A percentile compares a stretch with the other conserved stretches of the same genome.
Conservation (phyloP, 2,888 invertebrate genomes). For the Archips xylosteana region DNA sequence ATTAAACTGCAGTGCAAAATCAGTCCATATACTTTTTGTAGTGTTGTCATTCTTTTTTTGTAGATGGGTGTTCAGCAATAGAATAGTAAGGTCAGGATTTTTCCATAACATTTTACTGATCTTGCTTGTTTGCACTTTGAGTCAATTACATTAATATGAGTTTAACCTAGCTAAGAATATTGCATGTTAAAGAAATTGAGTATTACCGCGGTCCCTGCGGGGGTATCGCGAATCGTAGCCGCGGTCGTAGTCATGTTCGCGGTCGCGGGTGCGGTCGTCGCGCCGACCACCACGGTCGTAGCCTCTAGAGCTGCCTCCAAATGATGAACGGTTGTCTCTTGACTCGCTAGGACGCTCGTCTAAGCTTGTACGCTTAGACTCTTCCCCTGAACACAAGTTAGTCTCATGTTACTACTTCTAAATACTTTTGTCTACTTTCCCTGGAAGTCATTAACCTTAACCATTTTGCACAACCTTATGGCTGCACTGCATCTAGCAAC, state of each 20-base stretch:
- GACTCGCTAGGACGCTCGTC: slow-evolving; percentile 77
- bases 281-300: slow-evolving; percentile 84
- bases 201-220: slow-evolving; percentile 80
- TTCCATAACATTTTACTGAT: background rate
- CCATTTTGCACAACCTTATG: background rate
- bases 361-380: slow-evolving; percentile 82
- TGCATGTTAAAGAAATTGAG: slow-evolving; percentile 2
- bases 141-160: background rate
- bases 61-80: background rate
- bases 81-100: background rate
- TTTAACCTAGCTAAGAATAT: background rate
- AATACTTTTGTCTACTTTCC: slow-evolving; percentile 45
- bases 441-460: slow-evolving; percentile 3
- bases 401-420: slow-evolving; percentile 41
- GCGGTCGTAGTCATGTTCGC: slow-evolving; percentile 86
- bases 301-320: slow-evolving; percentile 77
- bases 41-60: background rate
- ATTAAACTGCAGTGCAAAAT: background rate
- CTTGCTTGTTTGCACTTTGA: background rate
- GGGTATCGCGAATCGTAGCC: slow-evolving; percentile 83
- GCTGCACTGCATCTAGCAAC: background rate
- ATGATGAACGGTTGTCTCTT: slow-evolving; percentile 77
- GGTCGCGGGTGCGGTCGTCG: slow-evolving; percentile 83
- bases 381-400: slow-evolving; percentile 69
- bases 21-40: background rate